phyloP scores from a whole-genome alignment of 2,797 vertebrate species.

The Otolemur crassicaudatus region DNA sequence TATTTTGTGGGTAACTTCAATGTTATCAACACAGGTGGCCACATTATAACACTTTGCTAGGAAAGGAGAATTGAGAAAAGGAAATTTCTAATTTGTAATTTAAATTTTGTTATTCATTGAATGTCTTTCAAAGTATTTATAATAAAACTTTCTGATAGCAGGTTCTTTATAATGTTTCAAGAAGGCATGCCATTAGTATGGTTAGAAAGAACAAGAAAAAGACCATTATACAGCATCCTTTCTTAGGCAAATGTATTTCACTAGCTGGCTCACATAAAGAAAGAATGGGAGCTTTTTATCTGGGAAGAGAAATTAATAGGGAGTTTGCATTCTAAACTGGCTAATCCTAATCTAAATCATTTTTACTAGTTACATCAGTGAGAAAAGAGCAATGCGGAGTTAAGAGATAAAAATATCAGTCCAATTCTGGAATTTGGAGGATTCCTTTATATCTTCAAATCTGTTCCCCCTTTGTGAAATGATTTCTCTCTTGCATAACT shows the following conservation, averaged over 20 bases:
- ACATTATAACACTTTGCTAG: not conserved
- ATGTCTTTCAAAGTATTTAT: conserved; percentile 5
- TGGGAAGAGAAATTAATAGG: not conserved
- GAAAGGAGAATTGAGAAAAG: not conserved
- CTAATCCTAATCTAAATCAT: not conserved
- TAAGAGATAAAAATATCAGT: not conserved
- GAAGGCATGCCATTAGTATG: not conserved
- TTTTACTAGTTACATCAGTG: not conserved
- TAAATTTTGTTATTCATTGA: conserved; percentile 15
- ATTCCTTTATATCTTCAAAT: not conserved
- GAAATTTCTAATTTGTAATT: conserved; percentile 48
- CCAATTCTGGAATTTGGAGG: not conserved
- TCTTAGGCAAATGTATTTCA: not conserved
- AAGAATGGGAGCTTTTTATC: not conserved
- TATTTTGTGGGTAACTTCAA: not conserved
- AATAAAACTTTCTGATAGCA: conserved; percentile 31
- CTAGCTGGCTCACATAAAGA: not conserved
- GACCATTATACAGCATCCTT: not conserved
- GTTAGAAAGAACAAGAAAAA: not conserved
- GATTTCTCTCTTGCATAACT: not conserved
- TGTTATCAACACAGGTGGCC: not conserved
- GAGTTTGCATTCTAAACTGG: not conserved
- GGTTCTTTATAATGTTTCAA: conserved; percentile 37
- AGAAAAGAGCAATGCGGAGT: not conserved
- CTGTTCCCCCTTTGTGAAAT: not conserved